Base-by-base conservation (phyloP, 2,113 vertebrate genomes). In the Tupaia chinensis region DNA sequence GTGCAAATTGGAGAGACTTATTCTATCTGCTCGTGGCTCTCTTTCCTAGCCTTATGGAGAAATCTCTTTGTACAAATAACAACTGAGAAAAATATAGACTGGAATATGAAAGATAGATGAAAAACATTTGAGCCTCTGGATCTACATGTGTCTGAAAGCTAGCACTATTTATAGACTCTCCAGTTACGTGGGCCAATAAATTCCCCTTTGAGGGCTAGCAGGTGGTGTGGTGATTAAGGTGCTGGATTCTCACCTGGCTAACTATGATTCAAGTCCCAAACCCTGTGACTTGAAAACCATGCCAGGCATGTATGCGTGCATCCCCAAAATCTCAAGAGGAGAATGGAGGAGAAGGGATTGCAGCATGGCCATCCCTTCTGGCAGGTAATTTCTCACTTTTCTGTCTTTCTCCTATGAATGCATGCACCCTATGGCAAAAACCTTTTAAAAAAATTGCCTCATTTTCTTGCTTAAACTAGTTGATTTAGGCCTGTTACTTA, bases 401-500 rank as follows among this genome's bases (percentile, higher is more conserved):
- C 44, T 44, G 44, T 44, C 44, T 44, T 44, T 44, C 44, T 44
- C 44, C 44, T 44, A 44, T 44, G 44, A 44, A 44, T 44, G 3
- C 44, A 44, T 44, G 44, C 44, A 44, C 4, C 5, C 44, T 44
- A 44, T 44, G 44, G 44, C 44, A 44, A 44, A 44, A 44, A 44
- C 44, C 44, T 44, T 44, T 44, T 3, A 44, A 44, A 44, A 44
- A 44, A 44, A 44, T 44, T 44, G n/a, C 44, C 44, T 44, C 44
- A 44, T 44, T 44, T 78, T 92, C 63, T 69, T 77, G 25, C 65
- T 97, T 91, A 66, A 91, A 94, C 20, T 54, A 66, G 22, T 76
- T 96, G 53, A 66, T 86, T 77, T 78, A 22, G 34, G 54, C 93
- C n/a, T 92, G 29, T 89, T 53, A 78, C 9, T 95, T 81, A 91